Percentiles rank a stretch among this genome's conserved stretches.
These are phyloP conservation scores for Laticauda colubrina DNA, from an alignment of 2,113 vertebrate species.

Conservation along the genomic window DNA sequence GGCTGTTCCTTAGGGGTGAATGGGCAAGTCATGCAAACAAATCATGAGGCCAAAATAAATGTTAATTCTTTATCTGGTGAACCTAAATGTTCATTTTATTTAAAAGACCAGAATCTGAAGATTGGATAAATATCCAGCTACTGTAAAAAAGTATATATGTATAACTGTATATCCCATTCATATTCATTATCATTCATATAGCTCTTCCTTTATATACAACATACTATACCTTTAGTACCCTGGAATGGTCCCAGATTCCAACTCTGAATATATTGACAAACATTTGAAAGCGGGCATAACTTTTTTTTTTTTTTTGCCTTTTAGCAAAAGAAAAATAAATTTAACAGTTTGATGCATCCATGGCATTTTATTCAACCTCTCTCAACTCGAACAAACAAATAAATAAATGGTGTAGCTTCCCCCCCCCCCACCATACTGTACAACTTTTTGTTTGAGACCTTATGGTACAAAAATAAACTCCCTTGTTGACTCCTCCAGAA, in stretches of 20 bases:
- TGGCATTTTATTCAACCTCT: not conserved
- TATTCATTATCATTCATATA: not conserved
- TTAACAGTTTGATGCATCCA: not conserved
- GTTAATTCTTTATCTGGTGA: not conserved
- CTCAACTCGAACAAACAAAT: not conserved
- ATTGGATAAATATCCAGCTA: not conserved
- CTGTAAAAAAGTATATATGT: not conserved
- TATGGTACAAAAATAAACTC: not conserved
- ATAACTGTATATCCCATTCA: not conserved
- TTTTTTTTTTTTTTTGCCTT: not conserved
- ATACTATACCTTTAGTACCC: not conserved
- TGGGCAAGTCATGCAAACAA: not conserved
- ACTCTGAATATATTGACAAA: not conserved
- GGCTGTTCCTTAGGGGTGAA: not conserved
- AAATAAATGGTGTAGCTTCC: not conserved
- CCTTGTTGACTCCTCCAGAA: too few relatives aligned
- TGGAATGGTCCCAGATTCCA: not conserved
- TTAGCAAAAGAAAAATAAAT: not conserved
- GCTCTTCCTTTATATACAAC: not conserved
- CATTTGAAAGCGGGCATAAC: not conserved
- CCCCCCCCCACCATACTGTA: accelerated
- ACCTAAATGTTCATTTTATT: not conserved
- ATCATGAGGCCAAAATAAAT: not conserved
- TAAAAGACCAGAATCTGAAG: not conserved
- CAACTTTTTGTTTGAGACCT: not conserved